Base-by-base conservation (phyloP, 2,797 vertebrate species). In the Chrysocyon brachyurus region DNA sequence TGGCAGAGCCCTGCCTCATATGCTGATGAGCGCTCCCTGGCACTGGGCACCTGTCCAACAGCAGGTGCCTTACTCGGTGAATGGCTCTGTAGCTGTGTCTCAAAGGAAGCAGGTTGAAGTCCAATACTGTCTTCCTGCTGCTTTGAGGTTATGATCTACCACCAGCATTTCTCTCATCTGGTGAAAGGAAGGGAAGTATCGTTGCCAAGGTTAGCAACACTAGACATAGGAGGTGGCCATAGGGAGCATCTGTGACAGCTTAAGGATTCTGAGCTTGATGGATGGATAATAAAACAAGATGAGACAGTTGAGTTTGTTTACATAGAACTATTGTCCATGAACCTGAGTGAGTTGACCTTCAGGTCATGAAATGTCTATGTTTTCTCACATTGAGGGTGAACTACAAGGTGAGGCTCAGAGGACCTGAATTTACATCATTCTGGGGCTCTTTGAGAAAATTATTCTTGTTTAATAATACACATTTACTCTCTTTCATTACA, bases 341-440 rank as follows among this genome's bases (percentile, higher is more conserved):
- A 87, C 40, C 92, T 87, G 78, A 85, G 63, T 83, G 40, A n/a
- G n/a, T 36, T 92, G 95, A 97, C 96, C 96, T 97, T 97, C 91
- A 96, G 96, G 97, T 97, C 97, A 93, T 78, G 59, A 93, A 92
- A 94, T 90, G n/a, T 68, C 77, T 91, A 12, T 91, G 15, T 96
- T 96, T 94, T 96, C 75, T 95, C 54, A 92, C 68, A 40, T 57
- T 95, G 64, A 94, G 59, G 79, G 36, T 36, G 5, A 93, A 88
- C 70, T 84, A 54, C 16, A 97, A 96, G 72, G 56, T 87, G 36
- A 92, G 77, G 21, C 36, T 91, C 73, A 31, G 28, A 79, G 49
- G 56, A 88, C 12, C 49, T 88, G 73, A 40, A 73, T 95, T 94
- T 84, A 16, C 17, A 86, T 84, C 21, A 56, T 70, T 78, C 78